Evolutionary conservation across 92 coral and sea anemone species (phyloP).

Genomic region (Epizoanthus ramosus): DNA sequence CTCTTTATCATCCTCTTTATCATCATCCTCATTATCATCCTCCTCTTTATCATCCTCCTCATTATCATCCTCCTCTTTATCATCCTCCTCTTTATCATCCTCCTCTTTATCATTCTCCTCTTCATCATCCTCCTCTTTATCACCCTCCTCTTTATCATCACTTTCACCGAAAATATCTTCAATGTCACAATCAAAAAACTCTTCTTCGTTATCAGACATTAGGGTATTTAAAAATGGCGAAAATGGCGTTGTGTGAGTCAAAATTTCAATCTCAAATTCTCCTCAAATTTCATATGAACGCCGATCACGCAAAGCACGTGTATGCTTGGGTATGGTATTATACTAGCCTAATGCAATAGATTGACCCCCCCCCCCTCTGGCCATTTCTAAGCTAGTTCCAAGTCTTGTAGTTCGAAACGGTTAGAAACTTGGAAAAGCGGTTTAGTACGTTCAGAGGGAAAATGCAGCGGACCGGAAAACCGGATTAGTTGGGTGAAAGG

Average conservation of each 20-base stretch:
- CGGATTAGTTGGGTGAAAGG: background rate
- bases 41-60: too few relatives aligned
- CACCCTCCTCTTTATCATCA: slow-evolving; percentile 54
- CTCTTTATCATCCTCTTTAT: too few relatives aligned
- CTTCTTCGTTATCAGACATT: slow-evolving; percentile 22
- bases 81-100: too few relatives aligned
- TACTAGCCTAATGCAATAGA: slow-evolving; percentile 20
- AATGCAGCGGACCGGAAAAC: background rate
- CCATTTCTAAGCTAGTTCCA: slow-evolving; percentile 1
- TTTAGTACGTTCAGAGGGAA: background rate
- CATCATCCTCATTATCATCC: too few relatives aligned
- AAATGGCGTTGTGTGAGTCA: background rate
- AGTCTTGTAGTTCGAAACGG: background rate
- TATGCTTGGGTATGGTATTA: background rate
- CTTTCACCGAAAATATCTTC: slow-evolving; percentile 53
- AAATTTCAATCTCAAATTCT: background rate
- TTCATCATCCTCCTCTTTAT: too few relatives aligned
- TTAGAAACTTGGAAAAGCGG: background rate
- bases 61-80: too few relatives aligned
- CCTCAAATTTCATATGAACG: background rate
- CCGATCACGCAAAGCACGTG: background rate
- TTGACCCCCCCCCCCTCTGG: slow-evolving; percentile 9
- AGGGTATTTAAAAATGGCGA: slow-evolving; percentile 16
- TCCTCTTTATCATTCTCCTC: too few relatives aligned
- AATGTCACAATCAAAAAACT: slow-evolving; percentile 46